Percentiles rank a stretch among this genome's conserved stretches.
Evolutionary conservation across 2,797 vertebrate species (phyloP).

Genomic region (Ctenosaura bakeri): DNA sequence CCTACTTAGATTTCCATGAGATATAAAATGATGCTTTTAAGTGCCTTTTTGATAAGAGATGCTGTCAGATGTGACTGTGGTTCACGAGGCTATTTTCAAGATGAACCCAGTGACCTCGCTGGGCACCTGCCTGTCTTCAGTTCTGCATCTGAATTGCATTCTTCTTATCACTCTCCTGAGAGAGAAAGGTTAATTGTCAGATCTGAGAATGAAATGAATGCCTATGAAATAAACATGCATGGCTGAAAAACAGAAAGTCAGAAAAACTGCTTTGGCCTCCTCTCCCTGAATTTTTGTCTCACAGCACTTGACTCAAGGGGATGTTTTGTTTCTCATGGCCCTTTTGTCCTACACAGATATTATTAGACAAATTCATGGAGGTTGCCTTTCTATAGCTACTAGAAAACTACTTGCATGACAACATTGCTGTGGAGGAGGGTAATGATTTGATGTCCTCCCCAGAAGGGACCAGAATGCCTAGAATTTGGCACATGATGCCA

Average conservation of each 20-base stretch:
- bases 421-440: no score
- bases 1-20: constrained; percentile 33
- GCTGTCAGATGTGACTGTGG: constrained; percentile 1
- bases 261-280: neutral
- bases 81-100: constrained; percentile 32
- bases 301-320: no score
- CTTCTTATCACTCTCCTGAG: neutral
- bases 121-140: neutral
- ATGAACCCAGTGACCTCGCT: neutral
- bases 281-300: no score
- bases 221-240: neutral
- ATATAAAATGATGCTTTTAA: constrained; percentile 18
- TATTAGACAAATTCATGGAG: neutral
- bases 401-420: no score
- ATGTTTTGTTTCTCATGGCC: neutral
- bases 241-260: neutral
- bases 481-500: no score
- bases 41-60: constrained; percentile 33
- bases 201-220: constrained; percentile 7
- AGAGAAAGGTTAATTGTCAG: neutral
- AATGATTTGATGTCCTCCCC: no score
- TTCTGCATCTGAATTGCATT: neutral
- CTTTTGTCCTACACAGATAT: neutral
- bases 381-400: neutral
- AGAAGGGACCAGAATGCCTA: no score